Conservation (phyloP, 2,797 vertebrate genomes). For the Lacerta viridis region DNA sequence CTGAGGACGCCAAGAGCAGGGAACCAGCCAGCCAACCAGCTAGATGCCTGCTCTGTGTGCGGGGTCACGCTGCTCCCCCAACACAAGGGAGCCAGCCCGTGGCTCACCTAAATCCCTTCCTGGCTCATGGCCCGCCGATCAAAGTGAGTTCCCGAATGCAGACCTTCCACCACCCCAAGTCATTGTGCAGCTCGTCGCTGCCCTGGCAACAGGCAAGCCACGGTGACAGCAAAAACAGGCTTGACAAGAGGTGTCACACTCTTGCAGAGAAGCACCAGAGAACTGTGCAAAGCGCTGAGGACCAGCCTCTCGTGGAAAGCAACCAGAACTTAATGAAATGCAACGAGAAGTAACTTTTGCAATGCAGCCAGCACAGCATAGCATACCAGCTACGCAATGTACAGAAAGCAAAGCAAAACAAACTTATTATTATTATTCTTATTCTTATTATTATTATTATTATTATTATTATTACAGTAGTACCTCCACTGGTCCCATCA, state of each 20-base stretch:
- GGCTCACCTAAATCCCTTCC: slow-evolving; percentile 4
- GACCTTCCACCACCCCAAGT: not conserved
- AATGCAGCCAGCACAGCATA: not conserved
- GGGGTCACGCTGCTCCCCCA: not conserved
- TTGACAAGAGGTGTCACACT: not conserved
- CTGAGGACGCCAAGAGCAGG: not conserved
- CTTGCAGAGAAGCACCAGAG: not conserved
- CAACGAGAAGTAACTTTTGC: not conserved
- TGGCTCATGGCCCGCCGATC: slow-evolving; percentile 24
- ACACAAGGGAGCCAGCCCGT: not conserved
- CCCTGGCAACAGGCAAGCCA: slow-evolving; percentile 6
- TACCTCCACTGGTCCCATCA: too few species aligned
- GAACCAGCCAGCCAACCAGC: not conserved
- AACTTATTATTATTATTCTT: too few species aligned
- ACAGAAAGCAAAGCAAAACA: not conserved
- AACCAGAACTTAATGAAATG: not conserved
- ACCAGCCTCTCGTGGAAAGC: not conserved
- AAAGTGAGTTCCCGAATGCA: slow-evolving; percentile 5
- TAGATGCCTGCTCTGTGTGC: not conserved
- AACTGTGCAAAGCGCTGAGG: not conserved
- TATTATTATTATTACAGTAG: too few species aligned
- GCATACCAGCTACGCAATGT: too few species aligned
- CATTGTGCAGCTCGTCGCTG: not conserved
- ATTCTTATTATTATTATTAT: too few species aligned
- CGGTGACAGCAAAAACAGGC: not conserved